These are phyloP conservation scores for Macrotrachela quadricornifera DNA, from an alignment of 1,140 invertebrate species.

Conservation along the genomic window DNA sequence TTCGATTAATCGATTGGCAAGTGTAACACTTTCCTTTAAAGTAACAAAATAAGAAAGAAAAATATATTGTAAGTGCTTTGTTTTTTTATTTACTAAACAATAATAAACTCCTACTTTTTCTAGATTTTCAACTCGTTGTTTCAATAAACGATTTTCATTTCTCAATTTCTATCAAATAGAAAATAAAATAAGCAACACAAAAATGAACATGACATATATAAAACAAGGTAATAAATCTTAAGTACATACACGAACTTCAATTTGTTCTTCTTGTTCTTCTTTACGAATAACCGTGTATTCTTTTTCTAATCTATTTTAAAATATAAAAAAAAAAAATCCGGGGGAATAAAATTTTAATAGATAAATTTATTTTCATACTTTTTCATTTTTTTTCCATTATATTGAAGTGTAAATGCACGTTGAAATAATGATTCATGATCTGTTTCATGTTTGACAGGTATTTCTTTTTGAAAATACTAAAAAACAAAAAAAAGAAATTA, in stretches of 20 bases:
- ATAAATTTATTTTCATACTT: conserved; percentile 35
- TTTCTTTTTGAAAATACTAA: conserved; percentile 88
- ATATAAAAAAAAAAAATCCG: background rate
- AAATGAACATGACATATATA: background rate
- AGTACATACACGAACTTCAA: conserved; percentile 54
- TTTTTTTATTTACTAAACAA: no score
- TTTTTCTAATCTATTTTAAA: conserved; percentile 58
- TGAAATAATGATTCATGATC: conserved; percentile 72
- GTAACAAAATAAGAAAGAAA: background rate
- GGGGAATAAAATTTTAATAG: background rate
- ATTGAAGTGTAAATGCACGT: conserved; percentile 66
- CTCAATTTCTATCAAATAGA: conserved; percentile 50
- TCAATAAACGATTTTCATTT: conserved; percentile 75
- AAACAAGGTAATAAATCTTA: background rate
- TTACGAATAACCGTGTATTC: conserved; percentile 90
- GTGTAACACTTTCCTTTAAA: conserved; percentile 33
- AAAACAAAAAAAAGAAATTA: conserved; percentile 22
- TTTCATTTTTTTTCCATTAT: conserved; percentile 91
- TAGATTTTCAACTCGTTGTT: conserved; percentile 73
- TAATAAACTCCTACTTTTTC: conserved; percentile 37
- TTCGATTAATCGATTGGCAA: conserved; percentile 71
- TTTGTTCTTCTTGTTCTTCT: conserved; percentile 93
- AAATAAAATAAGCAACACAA: background rate
- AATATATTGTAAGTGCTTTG: no score
- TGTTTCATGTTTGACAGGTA: conserved; percentile 61